Base-by-base conservation (phyloP, 2,888 invertebrate genomes). In the Imbricaverruca yamaguchii region DNA sequence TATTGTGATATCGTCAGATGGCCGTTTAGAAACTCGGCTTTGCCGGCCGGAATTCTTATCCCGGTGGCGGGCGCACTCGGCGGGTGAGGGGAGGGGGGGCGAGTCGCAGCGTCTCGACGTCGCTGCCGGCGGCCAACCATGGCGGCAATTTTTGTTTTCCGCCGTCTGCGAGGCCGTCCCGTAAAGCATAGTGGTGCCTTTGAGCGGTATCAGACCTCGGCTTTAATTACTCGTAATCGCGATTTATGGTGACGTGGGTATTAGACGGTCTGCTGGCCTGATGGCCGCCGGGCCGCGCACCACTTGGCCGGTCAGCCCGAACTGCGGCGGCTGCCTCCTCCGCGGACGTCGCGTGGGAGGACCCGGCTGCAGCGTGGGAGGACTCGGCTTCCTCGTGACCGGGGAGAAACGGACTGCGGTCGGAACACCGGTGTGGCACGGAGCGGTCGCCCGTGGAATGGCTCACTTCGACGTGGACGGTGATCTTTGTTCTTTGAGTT, bases 221-320 rank as follows among this genome's bases (percentile, higher is more conserved):
- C 74, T 74, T 74, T 74, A 74, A 74, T 74, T 74, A 74, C 74
- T 74, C 74, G 74, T 74, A 74, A 74, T 74, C 53, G 53, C 74
- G 13, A 74, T 74, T 74, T 74, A 74, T 53, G 74, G 21, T 15
- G 74, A 74, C 74, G 74, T 53, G 15, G 74, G 74, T 21, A 74
- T 74, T 74, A 74, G 74, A 11, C 18, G 59, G 59, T 15, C 59
- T 11, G 15, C 59, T 11, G 59, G 3, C 59, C 59, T 2, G 59
- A 15, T 59, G 59, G 59, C 59, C 59, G 59, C 12, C 59, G 59
- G 59, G 59, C 59, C 12, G 12, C 59, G 59, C 59, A 13, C 12
- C 59, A 11, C 7, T 15, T 59, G 59, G 59, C 59, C 59, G 12
- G 59, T 59, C 12, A 59, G 59, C 59, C 59, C 12, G 59, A 1